Base-by-base conservation (phyloP, 2,797 vertebrate genomes). In the Margarornis squamiger region DNA sequence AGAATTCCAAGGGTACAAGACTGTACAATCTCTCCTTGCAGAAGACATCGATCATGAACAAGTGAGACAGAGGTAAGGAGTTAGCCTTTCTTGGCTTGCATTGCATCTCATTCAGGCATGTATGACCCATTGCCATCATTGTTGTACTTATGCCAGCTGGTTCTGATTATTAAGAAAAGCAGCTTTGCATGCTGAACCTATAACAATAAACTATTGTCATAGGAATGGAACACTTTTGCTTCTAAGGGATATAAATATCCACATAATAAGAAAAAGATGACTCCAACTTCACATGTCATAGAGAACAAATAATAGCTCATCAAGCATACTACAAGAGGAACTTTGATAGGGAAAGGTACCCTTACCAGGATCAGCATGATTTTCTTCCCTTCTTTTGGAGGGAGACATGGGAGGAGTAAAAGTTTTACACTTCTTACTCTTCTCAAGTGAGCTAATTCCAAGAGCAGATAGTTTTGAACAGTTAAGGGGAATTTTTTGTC, bases 131-230 rank as follows among this genome's bases (percentile, higher is more conserved):
- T 97, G 95, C 93, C 92, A 96, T 97, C 93, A 90, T 62, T 97
- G 94, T 84, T 96, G 85, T 94, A 88, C 84, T 97, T 97, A 87
- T 80, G 86, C 93, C 97, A 98, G 95, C 94, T 98, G 98, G 96
- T 97, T 97, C 96, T 97, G 96, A 97, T 98, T 98, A 98, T 96
- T 97, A 97, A 96, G 95, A 92, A 97, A 97, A 97, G 92, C 96
- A 97, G 81, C 54, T 93, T 93, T 97, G 94, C 51, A 1, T 97
- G 95, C 91, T 96, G 95, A 97, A 97, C 90, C 66, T 97, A 88
- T 90, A 98, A 97, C 96, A 98, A 97, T 97, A 98, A 98, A 97
- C 43, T 68, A 93, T 96, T 94, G 87, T 97, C 95, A 94, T 95
- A 88, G 55, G 79, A 95, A 97, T 86, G 49, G 61, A 97, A 54